phyloP scores from a whole-genome alignment of 2,113 vertebrate genomes.

The Alligator mississippiensis region DNA sequence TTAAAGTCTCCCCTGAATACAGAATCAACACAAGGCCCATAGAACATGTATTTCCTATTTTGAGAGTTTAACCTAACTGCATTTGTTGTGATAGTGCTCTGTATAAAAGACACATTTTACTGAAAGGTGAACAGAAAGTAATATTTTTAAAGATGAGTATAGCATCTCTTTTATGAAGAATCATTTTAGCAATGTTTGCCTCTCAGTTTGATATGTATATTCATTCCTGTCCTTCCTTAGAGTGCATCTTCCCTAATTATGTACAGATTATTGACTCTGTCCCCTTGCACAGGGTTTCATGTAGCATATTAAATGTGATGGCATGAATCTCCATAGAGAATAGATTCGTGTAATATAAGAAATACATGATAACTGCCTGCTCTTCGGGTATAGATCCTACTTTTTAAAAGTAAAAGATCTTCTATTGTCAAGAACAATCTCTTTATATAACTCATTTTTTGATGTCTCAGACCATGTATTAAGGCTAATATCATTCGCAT shows the following conservation, averaged over 20 bases:
- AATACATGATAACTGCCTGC: too few relatives aligned
- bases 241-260: background rate
- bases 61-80: background rate
- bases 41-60: too few relatives aligned
- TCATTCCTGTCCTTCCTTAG: background rate
- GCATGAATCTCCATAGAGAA: background rate
- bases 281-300: background rate
- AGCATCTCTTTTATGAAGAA: background rate
- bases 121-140: background rate
- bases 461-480: background rate
- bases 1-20: background rate
- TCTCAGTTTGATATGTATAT: background rate
- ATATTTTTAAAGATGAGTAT: background rate
- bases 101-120: background rate
- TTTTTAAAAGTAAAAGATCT: background rate
- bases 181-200: background rate
- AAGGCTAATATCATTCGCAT: background rate
- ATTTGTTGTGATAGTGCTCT: accelerated
- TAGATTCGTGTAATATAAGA: background rate
- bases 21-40: too few relatives aligned
- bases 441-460: background rate
- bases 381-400: background rate
- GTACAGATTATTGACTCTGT: accelerated
- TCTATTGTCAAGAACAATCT: background rate
- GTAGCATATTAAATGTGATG: background rate